These are phyloP conservation scores for Myopa tessellatipennis DNA, from an alignment of 2,888 invertebrate species.

Conservation along the genomic window DNA sequence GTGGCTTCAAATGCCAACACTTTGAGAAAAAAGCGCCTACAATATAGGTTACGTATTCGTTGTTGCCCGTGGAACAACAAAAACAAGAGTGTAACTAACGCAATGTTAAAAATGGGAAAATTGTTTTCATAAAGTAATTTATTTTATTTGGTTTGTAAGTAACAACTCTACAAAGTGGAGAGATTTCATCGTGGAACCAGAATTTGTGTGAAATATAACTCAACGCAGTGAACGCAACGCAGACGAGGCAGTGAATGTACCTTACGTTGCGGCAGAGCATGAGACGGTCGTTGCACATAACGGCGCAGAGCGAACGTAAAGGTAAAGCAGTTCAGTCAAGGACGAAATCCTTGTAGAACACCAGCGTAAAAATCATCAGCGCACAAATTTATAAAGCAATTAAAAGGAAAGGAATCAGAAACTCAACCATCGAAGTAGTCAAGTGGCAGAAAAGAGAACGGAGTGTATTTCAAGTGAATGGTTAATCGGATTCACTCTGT, in stretches of 20 bases:
- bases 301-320: not conserved
- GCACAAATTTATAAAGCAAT: constrained; percentile 19
- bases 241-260: not conserved
- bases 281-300: constrained; percentile 2
- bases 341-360: constrained; percentile 23
- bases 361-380: not conserved
- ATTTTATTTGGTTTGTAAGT: not conserved
- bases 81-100: not conserved
- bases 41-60: constrained; percentile 10
- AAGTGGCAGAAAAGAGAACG: not conserved
- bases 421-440: not conserved
- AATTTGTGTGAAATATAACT: constrained; percentile 3
- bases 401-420: constrained; percentile 2
- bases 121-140: no score
- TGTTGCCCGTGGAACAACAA: not conserved
- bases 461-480: no score
- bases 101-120: no score
- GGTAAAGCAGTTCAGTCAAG: constrained; percentile 19
- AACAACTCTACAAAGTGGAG: constrained; percentile 13
- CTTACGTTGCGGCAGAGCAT: not conserved
- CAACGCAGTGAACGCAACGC: constrained; percentile 10
- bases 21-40: not conserved
- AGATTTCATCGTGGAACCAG: not conserved
- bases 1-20: constrained; percentile 35
- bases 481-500: no score